Base-by-base conservation (phyloP, 1,140 invertebrate genomes). In the Hermetia illucens region DNA sequence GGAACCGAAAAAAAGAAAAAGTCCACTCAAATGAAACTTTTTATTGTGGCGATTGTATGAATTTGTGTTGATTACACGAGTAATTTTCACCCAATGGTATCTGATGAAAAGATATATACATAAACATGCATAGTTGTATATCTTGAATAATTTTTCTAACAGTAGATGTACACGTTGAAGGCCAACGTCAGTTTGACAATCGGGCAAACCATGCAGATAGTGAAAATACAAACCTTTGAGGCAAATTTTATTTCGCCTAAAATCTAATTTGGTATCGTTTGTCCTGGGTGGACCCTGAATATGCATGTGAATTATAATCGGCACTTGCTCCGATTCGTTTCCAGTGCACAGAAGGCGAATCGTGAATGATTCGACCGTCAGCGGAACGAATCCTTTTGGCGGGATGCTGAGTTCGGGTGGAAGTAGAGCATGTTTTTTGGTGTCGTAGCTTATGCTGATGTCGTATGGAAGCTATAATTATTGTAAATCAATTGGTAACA, bases 171-270 rank as follows among this genome's bases (percentile, higher is more conserved):
- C n/a, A n/a, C n/a, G n/a, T n/a, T n/a, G n/a, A n/a, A n/a, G n/a
- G n/a, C n/a, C n/a, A n/a, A n/a, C n/a, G n/a, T n/a, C n/a, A n/a
- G n/a, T n/a, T n/a, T n/a, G n/a, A n/a, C n/a, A n/a, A n/a, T n/a
- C n/a, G n/a, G n/a, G n/a, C n/a, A n/a, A n/a, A n/a, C n/a, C n/a
- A n/a, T 27, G 24, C n/a, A 27, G 8, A 9, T n/a, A 21, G 12
- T 21, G 3, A 12, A 4, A 4, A 34, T 24, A 21, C 57, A 56
- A 54, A 87, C 83, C 81, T 77, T 84, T 82, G 29, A 82, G 68
- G 52, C 87, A 91, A 47, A 87, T 82, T 65, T 89, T 90, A 61
- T 84, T 87, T 44, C 87, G 67, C 52, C 78, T 81, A 62, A 91
- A 82, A 40, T 79, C 74, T 20, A 90, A 64, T 34, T 71, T 64